Evolutionary conservation across 2,113 vertebrate genomes (phyloP).

Genomic region (Alosa alosa): DNA sequence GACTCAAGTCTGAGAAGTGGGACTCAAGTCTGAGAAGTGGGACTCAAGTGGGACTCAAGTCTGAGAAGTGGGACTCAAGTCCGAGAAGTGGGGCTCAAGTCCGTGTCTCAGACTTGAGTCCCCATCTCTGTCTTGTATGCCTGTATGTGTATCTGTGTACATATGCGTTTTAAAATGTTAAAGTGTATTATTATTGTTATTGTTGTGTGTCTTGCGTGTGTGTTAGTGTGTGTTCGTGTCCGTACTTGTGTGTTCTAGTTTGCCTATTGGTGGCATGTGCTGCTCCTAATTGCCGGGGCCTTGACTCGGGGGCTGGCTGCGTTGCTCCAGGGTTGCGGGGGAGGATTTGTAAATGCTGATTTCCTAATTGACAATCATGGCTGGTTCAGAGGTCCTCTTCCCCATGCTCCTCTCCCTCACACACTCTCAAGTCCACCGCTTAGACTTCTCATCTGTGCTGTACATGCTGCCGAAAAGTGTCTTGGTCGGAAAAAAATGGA

Average conservation of each 20-base stretch:
- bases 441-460: background rate
- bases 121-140: too few relatives aligned
- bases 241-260: slow-evolving; percentile 49
- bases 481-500: too few relatives aligned
- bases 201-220: too few relatives aligned
- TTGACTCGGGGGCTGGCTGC: slow-evolving; percentile 54
- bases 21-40: too few relatives aligned
- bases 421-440: background rate
- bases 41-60: too few relatives aligned
- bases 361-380: slow-evolving; percentile 63
- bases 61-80: too few relatives aligned
- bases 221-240: background rate
- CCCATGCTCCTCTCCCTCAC: slow-evolving; percentile 1
- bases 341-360: slow-evolving; percentile 23
- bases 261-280: slow-evolving; percentile 62
- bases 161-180: slow-evolving; percentile 23
- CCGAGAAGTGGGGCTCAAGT: too few relatives aligned
- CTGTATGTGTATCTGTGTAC: too few relatives aligned
- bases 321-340: slow-evolving; percentile 19
- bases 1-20: too few relatives aligned
- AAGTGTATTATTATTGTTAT: too few relatives aligned
- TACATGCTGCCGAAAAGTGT: too few relatives aligned
- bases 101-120: too few relatives aligned
- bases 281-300: slow-evolving; percentile 63
- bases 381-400: slow-evolving; percentile 28